A percentile compares a stretch with the other conserved stretches of the same genome.
Conservation (phyloP, 2,797 vertebrate genomes). For the Falco columbarius region DNA sequence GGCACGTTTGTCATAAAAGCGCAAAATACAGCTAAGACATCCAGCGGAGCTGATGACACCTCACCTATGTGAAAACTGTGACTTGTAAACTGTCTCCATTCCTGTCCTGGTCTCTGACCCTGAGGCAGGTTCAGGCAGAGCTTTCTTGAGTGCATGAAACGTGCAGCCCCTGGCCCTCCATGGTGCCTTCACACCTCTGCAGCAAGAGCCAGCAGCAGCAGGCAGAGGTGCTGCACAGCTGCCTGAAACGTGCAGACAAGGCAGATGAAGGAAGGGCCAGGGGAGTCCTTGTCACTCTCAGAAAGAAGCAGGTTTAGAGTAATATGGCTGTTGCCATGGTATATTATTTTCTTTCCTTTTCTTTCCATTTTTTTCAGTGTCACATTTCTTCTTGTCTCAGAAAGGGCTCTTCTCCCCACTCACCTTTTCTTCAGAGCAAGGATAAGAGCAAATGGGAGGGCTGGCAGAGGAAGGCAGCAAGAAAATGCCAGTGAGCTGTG, state of each 20-base stretch:
- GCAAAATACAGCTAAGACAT: background rate
- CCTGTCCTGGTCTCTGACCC: background rate
- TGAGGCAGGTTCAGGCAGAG: background rate
- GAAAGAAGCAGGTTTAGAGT: background rate
- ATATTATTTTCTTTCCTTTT: background rate
- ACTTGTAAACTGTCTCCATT: background rate
- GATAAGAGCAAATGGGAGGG: background rate
- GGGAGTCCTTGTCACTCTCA: background rate
- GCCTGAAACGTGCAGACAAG: background rate
- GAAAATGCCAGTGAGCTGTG: background rate
- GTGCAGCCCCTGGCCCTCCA: background rate
- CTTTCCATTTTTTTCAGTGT: background rate
- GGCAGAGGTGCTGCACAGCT: background rate
- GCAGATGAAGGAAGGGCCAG: background rate
- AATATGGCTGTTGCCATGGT: background rate
- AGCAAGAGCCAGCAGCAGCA: background rate
- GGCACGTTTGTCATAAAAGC: background rate
- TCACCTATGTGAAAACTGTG: background rate
- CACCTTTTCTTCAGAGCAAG: background rate
- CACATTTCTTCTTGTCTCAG: background rate
- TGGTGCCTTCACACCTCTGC: rapidly evolving
- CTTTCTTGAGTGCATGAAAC: background rate
- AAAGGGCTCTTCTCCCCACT: background rate
- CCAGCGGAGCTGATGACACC: background rate
- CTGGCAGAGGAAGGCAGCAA: background rate